A percentile compares a stretch with the other conserved stretches of the same genome.
Conservation (phyloP, 1,140 invertebrate species). For the Hirudo medicinalis region DNA sequence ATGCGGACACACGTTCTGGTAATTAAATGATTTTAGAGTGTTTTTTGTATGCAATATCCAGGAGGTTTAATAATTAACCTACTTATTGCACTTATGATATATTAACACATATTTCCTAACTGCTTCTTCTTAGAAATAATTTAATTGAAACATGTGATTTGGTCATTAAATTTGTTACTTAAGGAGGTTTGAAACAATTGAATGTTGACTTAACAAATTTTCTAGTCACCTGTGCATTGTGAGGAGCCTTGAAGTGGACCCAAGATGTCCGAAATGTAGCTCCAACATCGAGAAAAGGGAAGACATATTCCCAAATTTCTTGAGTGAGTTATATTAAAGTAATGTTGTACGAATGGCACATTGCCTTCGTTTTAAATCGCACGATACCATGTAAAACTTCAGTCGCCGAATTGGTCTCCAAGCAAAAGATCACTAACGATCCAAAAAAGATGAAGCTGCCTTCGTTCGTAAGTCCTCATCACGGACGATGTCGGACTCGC, state of each 20-base stretch:
- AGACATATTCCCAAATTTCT: constrained; percentile 73
- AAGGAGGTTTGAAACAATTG: not conserved
- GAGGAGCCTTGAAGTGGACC: constrained; percentile 60
- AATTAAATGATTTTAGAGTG: constrained; percentile 36
- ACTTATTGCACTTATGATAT: too few species aligned
- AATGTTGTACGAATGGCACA: not conserved
- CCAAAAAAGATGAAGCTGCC: constrained; percentile 39
- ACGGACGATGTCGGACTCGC: too few species aligned
- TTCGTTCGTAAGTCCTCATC: too few species aligned
- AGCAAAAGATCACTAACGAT: constrained; percentile 44
- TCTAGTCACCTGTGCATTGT: constrained; percentile 56
- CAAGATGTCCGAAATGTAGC: constrained; percentile 75
- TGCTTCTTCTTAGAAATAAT: constrained; percentile 1
- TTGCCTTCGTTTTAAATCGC: constrained; percentile 3
- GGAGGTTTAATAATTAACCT: not conserved
- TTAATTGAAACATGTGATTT: not conserved
- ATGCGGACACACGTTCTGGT: constrained; percentile 87
- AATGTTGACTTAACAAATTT: constrained; percentile 12
- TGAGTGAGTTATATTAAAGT: constrained; percentile 37
- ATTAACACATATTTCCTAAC: constrained; percentile 8
- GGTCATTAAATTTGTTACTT: not conserved
- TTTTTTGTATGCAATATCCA: not conserved
- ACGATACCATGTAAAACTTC: too few species aligned
- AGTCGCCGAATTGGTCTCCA: constrained; percentile 26
- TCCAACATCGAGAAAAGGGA: constrained; percentile 55